Conservation (phyloP, 2,113 vertebrate genomes). For the Passer domesticus region DNA sequence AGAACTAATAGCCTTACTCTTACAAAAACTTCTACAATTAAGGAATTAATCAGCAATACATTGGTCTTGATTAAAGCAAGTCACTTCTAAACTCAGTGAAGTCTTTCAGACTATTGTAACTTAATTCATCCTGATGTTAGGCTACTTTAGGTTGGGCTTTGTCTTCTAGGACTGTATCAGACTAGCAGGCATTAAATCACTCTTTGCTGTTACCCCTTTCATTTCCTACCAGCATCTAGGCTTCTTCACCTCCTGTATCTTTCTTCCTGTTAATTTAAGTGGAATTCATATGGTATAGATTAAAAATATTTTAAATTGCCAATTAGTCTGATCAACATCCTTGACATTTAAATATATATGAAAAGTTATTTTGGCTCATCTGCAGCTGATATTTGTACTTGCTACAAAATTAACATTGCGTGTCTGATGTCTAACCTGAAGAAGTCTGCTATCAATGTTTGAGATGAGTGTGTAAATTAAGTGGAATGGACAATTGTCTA, state of each 20-base stretch:
- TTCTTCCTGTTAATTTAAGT: not conserved
- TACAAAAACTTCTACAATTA: not conserved
- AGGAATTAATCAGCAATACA: not conserved
- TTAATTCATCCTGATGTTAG: not conserved
- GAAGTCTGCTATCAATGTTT: accelerated
- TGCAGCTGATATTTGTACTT: not conserved
- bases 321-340: not conserved
- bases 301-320: not conserved
- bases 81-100: not conserved
- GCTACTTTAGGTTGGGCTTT: not conserved
- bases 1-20: not conserved
- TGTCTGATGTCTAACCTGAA: not conserved
- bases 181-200: not conserved
- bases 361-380: not conserved
- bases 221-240: not conserved
- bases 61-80: not conserved
- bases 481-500: not conserved
- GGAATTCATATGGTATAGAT: not conserved
- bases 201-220: not conserved
- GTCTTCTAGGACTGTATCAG: not conserved
- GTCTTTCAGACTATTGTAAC: not conserved
- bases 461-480: not conserved
- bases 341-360: not conserved
- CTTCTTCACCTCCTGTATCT: not conserved
- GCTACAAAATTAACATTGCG: accelerated